Conservation (phyloP, 2,888 invertebrate species). For the Cristatella mucedo region DNA sequence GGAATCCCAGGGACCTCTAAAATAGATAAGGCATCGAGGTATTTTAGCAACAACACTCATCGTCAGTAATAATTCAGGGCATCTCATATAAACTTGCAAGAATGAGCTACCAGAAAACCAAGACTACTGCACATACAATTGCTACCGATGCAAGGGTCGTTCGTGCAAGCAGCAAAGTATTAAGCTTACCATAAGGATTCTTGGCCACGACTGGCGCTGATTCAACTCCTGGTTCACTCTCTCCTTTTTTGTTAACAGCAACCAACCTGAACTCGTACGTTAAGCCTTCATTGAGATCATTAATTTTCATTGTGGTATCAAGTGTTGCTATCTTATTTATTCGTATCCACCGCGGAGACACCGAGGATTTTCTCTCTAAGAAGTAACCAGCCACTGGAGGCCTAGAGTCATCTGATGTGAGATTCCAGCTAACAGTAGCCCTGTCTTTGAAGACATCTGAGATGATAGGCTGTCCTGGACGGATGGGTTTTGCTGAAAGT, state of each 20-base stretch:
- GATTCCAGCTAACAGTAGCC: constrained; percentile 31
- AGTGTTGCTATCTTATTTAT: background rate
- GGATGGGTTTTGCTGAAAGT: no score
- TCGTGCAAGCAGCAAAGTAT: no score
- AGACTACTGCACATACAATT: no score
- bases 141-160: no score
- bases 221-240: constrained; percentile 63
- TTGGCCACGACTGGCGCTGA: constrained; percentile 46
- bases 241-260: constrained; percentile 67
- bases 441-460: constrained; percentile 28
- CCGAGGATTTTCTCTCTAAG: constrained; percentile 22
- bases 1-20: constrained; percentile 44
- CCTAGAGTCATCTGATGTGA: constrained; percentile 33
- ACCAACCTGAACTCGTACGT: constrained; percentile 72
- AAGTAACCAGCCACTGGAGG: constrained; percentile 16
- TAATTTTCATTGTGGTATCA: constrained; percentile 8
- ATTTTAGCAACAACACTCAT: no score
- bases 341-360: constrained; percentile 5
- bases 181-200: constrained; percentile 1
- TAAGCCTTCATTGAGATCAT: constrained; percentile 54
- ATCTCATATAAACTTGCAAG: no score
- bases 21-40: no score
- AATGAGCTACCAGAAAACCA: no score
- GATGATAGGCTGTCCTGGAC: no score
- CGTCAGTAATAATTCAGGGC: no score